Percentiles rank a stretch among this genome's conserved stretches.
Conservation (phyloP, 1,140 invertebrate genomes). For the Holotrichia oblita region DNA sequence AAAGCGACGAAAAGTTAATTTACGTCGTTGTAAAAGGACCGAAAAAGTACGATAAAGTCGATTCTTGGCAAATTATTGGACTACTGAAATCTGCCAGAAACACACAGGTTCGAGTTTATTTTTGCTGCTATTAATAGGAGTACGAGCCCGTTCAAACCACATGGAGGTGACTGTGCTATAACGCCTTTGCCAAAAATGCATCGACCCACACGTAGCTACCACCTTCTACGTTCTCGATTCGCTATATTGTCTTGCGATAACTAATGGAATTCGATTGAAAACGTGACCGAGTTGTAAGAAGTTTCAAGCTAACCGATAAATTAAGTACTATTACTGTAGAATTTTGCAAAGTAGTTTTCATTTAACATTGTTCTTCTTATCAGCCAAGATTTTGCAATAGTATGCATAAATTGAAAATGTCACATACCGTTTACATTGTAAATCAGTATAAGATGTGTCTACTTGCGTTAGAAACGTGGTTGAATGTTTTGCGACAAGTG, state of each 20-base stretch:
- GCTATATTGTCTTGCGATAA: not conserved
- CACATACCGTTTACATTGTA: too few relatives aligned
- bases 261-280: not conserved
- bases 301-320: too few relatives aligned
- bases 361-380: too few relatives aligned
- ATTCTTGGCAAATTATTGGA: constrained; percentile 20
- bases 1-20: not conserved
- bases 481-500: too few relatives aligned
- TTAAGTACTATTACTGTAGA: too few relatives aligned
- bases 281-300: not conserved
- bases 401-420: too few relatives aligned
- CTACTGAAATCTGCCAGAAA: not conserved
- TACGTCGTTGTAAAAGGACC: not conserved
- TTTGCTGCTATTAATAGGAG: not conserved
- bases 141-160: constrained; percentile 1
- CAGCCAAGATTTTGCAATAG: too few relatives aligned
- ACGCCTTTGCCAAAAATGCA: constrained; percentile 13
- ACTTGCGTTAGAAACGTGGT: too few relatives aligned
- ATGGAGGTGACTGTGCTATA: constrained; percentile 4
- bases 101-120: constrained; percentile 2
- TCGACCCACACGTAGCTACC: not conserved
- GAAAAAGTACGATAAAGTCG: not conserved
- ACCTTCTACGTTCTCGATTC: not conserved
- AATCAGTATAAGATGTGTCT: too few relatives aligned
- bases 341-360: too few relatives aligned